Base-by-base conservation (phyloP, 1,140 invertebrate species). In the Drosophila nikananu region DNA sequence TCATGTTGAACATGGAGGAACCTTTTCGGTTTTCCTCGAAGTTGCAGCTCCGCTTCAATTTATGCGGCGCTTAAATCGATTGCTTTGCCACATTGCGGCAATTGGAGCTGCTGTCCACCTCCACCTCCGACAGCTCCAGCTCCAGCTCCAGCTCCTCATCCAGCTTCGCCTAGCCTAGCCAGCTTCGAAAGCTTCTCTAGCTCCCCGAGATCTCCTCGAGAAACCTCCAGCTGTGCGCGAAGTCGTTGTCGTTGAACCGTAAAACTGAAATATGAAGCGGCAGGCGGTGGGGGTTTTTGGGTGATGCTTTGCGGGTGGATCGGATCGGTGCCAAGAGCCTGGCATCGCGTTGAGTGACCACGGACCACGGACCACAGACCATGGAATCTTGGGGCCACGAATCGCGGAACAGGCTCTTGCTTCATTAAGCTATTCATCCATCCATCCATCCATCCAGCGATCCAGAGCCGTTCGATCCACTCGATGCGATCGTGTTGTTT, bases 1-100 rank as follows among this genome's bases (percentile, higher is more conserved):
- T 87, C 84, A 87, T 87, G 77, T 89, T 89, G 66, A 81, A 76
- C 61, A 87, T 86, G 81, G 84, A 87, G 83, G 84, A 87, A 87
- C 83, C 83, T 87, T 86, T 76, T 67, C 76, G 65, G 63, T 62
- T 71, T 71, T 68, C 67, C 63, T 71, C 68, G 66, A 48, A 44
- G 68, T 60, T 41, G 59, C 63, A 52, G 67, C 63, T 42, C 58
- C 37, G 67, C 62, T 78, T 73, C 84, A 87, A 87, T 87, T 87
- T 87, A 87, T 87, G 84, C 83, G 83, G 84, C 84, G 84, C 84
- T 87, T 87, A 89, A 87, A 87, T 87, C 84, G 84, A 87, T 87
- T 87, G 84, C 84, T 87, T 87, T 87, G 84, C 84, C 84, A 87
- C 84, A 87, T 87, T 81, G 84, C 81, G 61, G 86, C 84, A 87